A percentile compares a stretch with the other conserved stretches of the same genome.
These are phyloP conservation scores for Andrena hattorfiana DNA, from an alignment of 2,888 invertebrate species.

Conservation along the genomic window DNA sequence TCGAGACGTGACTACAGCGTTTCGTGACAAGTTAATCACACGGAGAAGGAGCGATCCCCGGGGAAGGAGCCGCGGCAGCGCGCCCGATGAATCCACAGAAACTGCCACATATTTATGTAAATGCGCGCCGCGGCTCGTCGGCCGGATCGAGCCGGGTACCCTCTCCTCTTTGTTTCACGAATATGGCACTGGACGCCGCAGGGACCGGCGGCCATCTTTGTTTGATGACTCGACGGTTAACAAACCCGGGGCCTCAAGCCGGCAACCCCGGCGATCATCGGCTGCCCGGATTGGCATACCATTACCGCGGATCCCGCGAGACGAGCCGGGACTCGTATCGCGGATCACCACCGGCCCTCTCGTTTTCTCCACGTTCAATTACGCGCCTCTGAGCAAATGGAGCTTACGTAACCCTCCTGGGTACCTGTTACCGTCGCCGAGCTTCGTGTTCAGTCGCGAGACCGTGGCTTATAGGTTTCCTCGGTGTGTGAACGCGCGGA, in stretches of 20 bases:
- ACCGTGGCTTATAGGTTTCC: background rate
- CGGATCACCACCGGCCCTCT: slow-evolving; percentile 32
- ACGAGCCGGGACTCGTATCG: slow-evolving; percentile 27
- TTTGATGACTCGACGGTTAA: slow-evolving; percentile 75
- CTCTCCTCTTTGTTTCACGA: slow-evolving; percentile 73
- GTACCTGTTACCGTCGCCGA: background rate
- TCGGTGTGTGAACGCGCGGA: too few relatives aligned
- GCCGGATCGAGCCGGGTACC: slow-evolving; percentile 36
- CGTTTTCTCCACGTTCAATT: slow-evolving; percentile 11
- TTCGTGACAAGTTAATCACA: slow-evolving; percentile 84
- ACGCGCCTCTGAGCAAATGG: background rate
- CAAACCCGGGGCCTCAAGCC: slow-evolving; percentile 37
- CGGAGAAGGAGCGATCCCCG: slow-evolving; percentile 71
- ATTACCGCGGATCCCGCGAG: slow-evolving; percentile 71
- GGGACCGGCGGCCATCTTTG: slow-evolving; percentile 73
- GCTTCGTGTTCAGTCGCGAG: background rate
- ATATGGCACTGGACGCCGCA: slow-evolving; percentile 66
- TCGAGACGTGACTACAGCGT: slow-evolving; percentile 81
- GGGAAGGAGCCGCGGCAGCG: slow-evolving; percentile 60
- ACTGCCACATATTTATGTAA: slow-evolving; percentile 82
- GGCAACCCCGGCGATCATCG: slow-evolving; percentile 67
- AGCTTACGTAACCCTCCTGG: slow-evolving; percentile 2
- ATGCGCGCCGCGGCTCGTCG: slow-evolving; percentile 59
- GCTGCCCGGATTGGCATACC: slow-evolving; percentile 67
- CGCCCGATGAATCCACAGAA: slow-evolving; percentile 80